Evolutionary conservation across 2,113 vertebrate species (phyloP).

Genomic region (Stegastes partitus): DNA sequence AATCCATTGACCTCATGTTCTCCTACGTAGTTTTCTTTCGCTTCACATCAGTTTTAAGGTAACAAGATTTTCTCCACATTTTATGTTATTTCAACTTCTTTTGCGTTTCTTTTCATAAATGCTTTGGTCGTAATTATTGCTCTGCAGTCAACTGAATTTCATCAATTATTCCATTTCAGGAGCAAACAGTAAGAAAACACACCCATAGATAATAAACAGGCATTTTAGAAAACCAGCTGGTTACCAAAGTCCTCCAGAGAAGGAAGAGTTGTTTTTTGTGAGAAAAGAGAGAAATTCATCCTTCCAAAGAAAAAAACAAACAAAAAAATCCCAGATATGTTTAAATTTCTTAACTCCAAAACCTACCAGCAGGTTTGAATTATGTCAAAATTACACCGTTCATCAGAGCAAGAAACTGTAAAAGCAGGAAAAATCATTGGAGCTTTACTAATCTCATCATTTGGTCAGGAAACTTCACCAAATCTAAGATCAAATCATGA

Average conservation of each 20-base stretch:
- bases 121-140: background rate
- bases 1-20: background rate
- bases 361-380: too few relatives aligned
- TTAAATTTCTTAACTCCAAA: too few relatives aligned
- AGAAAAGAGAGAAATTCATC: background rate
- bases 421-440: too few relatives aligned
- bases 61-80: background rate
- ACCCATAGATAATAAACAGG: slow-evolving; percentile 32
- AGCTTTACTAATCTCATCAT: too few relatives aligned
- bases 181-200: background rate
- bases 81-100: background rate
- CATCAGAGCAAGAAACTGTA: too few relatives aligned
- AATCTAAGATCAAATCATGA: too few relatives aligned
- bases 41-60: too few relatives aligned
- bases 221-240: background rate
- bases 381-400: too few relatives aligned
- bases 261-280: background rate
- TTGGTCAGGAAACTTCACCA: too few relatives aligned
- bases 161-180: slow-evolving; percentile 28
- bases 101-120: background rate
- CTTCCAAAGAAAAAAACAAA: too few relatives aligned
- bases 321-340: background rate
- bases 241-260: background rate
- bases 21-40: background rate
- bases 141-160: slow-evolving; percentile 5